A percentile compares a stretch with the other conserved stretches of the same genome.
These are phyloP conservation scores for Platycheirus rosarum DNA, from an alignment of 2,888 invertebrate species.

Conservation along the genomic window DNA sequence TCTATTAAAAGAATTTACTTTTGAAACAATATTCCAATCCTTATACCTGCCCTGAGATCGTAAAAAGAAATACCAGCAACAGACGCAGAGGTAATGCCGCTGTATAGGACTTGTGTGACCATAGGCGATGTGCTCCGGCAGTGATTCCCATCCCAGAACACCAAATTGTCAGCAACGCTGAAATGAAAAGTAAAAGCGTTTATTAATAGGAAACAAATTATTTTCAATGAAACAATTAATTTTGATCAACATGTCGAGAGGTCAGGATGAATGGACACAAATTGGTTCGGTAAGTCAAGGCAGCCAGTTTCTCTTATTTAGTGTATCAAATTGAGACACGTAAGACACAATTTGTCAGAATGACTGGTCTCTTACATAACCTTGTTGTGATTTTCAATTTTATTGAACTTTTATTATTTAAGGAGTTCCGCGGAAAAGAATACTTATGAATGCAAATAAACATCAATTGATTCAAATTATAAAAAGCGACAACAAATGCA, in stretches of 20 bases:
- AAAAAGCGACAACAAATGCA: too few species aligned
- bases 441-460: too few species aligned
- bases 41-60: slow-evolving; percentile 92
- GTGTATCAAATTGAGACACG: slow-evolving; percentile 41
- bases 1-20: not conserved
- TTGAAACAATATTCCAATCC: not conserved
- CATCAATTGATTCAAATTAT: too few species aligned
- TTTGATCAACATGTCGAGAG: slow-evolving; percentile 53
- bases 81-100: slow-evolving; percentile 88
- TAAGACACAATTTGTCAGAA: slow-evolving; percentile 27
- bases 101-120: slow-evolving; percentile 91
- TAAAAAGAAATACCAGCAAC: slow-evolving; percentile 88
- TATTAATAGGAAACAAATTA: slow-evolving; percentile 11
- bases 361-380: not conserved
- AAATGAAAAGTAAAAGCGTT: slow-evolving; percentile 37
- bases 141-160: slow-evolving; percentile 92
- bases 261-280: slow-evolving; percentile 34
- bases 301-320: not conserved
- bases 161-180: slow-evolving; percentile 85
- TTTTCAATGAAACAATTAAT: slow-evolving; percentile 54
- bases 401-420: slow-evolving; percentile 3
- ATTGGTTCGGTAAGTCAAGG: slow-evolving; percentile 1
- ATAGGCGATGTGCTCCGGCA: slow-evolving; percentile 91
- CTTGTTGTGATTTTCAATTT: slow-evolving; percentile 1
- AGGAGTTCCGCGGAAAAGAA: too few species aligned